phyloP scores from a whole-genome alignment of 2,888 invertebrate genomes.

The Scotopteryx bipunctaria region DNA sequence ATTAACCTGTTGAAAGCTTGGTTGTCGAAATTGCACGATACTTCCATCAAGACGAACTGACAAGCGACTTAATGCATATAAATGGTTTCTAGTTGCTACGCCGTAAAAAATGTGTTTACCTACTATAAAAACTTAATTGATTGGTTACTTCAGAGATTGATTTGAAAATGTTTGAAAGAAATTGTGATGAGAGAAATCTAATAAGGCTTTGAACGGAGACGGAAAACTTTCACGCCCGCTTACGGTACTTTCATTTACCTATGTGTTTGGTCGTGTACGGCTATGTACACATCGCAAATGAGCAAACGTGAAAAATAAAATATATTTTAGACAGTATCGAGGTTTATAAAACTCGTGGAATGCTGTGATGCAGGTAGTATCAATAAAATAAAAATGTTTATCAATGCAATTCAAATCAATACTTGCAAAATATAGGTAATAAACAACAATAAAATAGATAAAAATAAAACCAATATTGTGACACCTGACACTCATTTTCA shows the following conservation, averaged over 20 bases:
- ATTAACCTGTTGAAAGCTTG: conserved; percentile 59
- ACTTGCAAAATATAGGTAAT: conserved; percentile 9
- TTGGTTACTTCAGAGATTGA: conserved; percentile 20
- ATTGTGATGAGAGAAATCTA: conserved; percentile 24
- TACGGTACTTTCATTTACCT: conserved; percentile 26
- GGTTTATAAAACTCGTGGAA: no score
- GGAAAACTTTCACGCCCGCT: conserved; percentile 26
- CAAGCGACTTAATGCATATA: conserved; percentile 68
- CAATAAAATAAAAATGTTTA: not conserved
- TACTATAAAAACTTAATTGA: conserved; percentile 22
- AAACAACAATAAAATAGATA: conserved; percentile 26
- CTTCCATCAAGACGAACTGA: conserved; percentile 52
- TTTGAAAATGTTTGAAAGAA: conserved; percentile 8
- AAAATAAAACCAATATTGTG: conserved; percentile 33
- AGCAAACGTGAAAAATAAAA: conserved; percentile 14
- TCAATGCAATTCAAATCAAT: conserved; percentile 9
- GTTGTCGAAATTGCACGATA: conserved; percentile 17
- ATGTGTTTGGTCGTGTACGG: not conserved
- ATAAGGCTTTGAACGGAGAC: conserved; percentile 24
- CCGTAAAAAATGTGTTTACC: conserved; percentile 39
- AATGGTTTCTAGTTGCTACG: conserved; percentile 42
- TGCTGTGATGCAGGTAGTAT: no score
- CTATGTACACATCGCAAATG: not conserved
- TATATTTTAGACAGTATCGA: not conserved
- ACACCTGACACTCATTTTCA: conserved; percentile 32